Evolutionary conservation across 1,140 invertebrate species (phyloP).

Genomic region (Drosophila subobscura): DNA sequence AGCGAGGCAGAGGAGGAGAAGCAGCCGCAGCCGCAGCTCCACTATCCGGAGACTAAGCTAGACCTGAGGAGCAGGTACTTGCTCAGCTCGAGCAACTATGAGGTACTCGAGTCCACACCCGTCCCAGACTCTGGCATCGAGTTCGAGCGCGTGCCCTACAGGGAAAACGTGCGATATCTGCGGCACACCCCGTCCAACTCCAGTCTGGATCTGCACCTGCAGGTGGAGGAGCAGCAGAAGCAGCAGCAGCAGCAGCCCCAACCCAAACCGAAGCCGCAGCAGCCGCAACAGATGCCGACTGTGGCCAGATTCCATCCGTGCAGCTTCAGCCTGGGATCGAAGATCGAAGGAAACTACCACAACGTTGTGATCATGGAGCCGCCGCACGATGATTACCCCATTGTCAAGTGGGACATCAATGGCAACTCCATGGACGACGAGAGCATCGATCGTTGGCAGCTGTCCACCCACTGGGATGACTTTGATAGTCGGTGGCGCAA

Average conservation of each 20-base stretch:
- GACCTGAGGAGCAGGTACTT: conserved; percentile 22
- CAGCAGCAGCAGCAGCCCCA: conserved; percentile 8
- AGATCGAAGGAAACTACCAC: conserved; percentile 69
- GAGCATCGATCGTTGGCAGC: conserved; percentile 40
- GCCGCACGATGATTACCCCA: conserved; percentile 63
- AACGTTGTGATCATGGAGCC: conserved; percentile 72
- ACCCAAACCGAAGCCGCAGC: conserved; percentile 15
- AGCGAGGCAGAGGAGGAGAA: conserved; percentile 27
- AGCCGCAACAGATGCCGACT: neutral
- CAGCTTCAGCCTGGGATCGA: conserved; percentile 71
- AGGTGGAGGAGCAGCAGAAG: conserved; percentile 25
- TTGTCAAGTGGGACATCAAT: conserved; percentile 81
- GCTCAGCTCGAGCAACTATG: conserved; percentile 35
- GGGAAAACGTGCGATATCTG: conserved; percentile 72
- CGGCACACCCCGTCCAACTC: conserved; percentile 77
- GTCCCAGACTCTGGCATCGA: conserved; percentile 30
- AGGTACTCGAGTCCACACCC: conserved; percentile 10
- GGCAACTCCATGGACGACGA: conserved; percentile 79
- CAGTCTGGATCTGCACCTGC: conserved; percentile 58
- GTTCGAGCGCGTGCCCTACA: conserved; percentile 75
- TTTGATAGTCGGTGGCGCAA: conserved; percentile 31
- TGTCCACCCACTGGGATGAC: conserved; percentile 30
- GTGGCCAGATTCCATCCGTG: conserved; percentile 38
- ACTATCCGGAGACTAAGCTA: conserved; percentile 2
- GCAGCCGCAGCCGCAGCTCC: neutral